Evolutionary conservation across 2,888 invertebrate species (phyloP).

Genomic region (Eupithecia abbreviata): DNA sequence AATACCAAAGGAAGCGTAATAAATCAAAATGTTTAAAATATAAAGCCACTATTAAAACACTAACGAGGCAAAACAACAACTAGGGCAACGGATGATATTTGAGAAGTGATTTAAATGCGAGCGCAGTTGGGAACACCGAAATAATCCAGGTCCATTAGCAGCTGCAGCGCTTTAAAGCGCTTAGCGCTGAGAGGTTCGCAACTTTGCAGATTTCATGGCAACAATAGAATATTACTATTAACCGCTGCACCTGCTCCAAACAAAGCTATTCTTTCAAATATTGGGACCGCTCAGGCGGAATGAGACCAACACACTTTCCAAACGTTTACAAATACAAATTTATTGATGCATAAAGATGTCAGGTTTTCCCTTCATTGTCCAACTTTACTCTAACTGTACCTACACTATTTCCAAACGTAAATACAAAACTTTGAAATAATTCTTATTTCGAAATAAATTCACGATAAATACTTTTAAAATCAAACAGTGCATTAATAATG

Average conservation of each 20-base stretch:
- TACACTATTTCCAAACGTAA: too few species aligned
- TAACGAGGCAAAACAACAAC: slow-evolving; percentile 1
- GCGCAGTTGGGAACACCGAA: not conserved
- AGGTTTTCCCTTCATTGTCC: too few species aligned
- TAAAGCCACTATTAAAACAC: not conserved
- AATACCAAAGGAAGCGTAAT: not conserved
- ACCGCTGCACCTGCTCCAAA: not conserved
- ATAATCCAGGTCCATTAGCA: not conserved
- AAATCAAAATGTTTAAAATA: not conserved
- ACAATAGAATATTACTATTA: not conserved
- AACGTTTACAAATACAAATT: too few species aligned
- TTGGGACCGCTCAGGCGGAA: not conserved
- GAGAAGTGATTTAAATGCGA: not conserved
- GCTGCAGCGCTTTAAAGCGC: not conserved
- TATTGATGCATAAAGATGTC: too few species aligned
- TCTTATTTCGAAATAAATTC: too few species aligned
- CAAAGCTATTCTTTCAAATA: not conserved
- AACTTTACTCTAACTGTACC: too few species aligned
- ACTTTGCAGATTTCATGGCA: not conserved
- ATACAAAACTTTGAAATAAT: too few species aligned
- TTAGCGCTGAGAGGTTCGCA: not conserved
- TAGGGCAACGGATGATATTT: not conserved
- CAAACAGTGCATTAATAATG: too few species aligned
- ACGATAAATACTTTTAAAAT: too few species aligned
- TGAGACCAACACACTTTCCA: too few species aligned